Base-by-base conservation (phyloP, 2,888 invertebrate species). In the Pycnomerus fuliginosus region DNA sequence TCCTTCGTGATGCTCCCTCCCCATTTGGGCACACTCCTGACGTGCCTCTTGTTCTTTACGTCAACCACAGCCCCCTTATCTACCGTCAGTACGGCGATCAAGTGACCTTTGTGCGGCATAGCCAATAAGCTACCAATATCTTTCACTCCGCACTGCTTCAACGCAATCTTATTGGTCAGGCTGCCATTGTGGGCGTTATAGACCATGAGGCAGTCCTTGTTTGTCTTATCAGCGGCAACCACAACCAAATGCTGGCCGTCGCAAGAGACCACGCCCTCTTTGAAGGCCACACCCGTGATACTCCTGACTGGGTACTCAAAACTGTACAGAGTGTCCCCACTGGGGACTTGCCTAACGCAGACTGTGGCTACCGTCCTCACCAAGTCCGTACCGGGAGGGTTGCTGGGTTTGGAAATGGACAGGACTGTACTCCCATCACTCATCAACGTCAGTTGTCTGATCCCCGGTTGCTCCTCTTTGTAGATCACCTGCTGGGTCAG, bases 21-120 rank as follows among this genome's bases (percentile, higher is more conserved):
- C 96, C 96, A 97, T 60, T 92, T 87, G 1, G 87, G 85, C 8
- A 96, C 84, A 0, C 89, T 84, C 35, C 94, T 80, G n/a, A 95
- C 75, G 50, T 91, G 84, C 60, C 89, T 86, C 62, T 94, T 95
- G 11, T 83, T 87, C 64, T 87, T 88, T 47, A 96, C 87, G 63
- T 97, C 96, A 57, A 95, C 75, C 24, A 97, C 85, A 48, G 87
- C 90, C 7, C 90, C 90, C 69, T 94, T 95, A 60, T 96, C 96
- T 4, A 84, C 83, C 36, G 93, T 90, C 2, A 95, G 85, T 0
- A 96, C 83, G 0, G 91, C 94, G 3, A 96, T 80, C 76, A 91
- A 86, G 46, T 88, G 80, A 0, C 85, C 79, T 67, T 90, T 90
- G 67, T 90, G 89, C 0, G 92, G 90, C 75, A 93, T 80, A 0